Evolutionary conservation across 2,797 vertebrate species (phyloP).

Genomic region (Euthynnus affinis): DNA sequence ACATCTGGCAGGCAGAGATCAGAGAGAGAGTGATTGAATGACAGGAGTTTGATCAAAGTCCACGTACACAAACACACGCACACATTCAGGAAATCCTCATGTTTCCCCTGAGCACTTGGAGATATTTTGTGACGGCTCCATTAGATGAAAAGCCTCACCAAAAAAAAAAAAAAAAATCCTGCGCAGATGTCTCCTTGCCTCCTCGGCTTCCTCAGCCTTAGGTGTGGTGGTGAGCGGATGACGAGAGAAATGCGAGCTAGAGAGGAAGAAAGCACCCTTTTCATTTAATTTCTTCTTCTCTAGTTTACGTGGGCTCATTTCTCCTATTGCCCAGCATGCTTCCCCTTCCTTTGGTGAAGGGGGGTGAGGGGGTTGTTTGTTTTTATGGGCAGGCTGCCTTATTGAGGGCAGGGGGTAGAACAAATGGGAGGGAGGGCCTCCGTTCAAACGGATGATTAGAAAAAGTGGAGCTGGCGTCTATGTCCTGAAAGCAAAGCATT

Average conservation of each 20-base stretch:
- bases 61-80: conserved; percentile 35
- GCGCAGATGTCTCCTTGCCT: conserved; percentile 60
- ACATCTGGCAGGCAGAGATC: conserved; percentile 74
- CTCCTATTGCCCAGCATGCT: conserved; percentile 60
- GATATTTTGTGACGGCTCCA: conserved; percentile 53
- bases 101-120: conserved; percentile 47
- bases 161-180: conserved; percentile 41
- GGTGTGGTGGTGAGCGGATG: conserved; percentile 36
- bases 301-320: conserved; percentile 46
- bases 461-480: conserved; percentile 45
- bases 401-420: conserved; percentile 60
- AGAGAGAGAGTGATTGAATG: conserved; percentile 72
- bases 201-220: conserved; percentile 38
- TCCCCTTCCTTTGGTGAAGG: conserved; percentile 49
- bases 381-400: conserved; percentile 62
- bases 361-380: conserved; percentile 66
- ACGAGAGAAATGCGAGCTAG: conserved; percentile 32
- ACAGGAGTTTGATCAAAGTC: conserved; percentile 74
- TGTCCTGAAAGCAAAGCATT: conserved; percentile 49
- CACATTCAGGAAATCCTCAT: conserved; percentile 55
- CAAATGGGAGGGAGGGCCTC: conserved; percentile 41
- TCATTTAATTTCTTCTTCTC: conserved; percentile 51
- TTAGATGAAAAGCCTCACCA: conserved; percentile 60
- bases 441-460: conserved; percentile 62
- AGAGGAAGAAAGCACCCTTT: conserved; percentile 44